Conservation (phyloP, 2,797 vertebrate species). For the Paratrypauchen microcephalus region DNA sequence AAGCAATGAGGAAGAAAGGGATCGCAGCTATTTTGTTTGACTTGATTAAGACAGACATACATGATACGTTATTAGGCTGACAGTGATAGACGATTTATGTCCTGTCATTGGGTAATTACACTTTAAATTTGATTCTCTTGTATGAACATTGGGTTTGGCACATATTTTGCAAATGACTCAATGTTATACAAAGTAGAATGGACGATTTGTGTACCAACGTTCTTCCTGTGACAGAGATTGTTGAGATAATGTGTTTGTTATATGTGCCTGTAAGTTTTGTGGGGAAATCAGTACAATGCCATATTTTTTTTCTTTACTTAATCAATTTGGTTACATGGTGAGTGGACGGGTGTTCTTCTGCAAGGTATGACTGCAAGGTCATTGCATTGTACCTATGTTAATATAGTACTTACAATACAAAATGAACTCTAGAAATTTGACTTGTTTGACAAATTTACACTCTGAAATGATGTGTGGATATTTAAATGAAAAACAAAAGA, state of each 20-base stretch:
- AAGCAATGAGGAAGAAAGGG: conserved; percentile 51
- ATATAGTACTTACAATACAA: background rate
- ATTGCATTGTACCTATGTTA: no score
- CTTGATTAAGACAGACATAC: conserved; percentile 38
- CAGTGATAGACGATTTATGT: conserved; percentile 44
- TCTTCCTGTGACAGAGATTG: background rate
- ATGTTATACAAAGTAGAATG: background rate
- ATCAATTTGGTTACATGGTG: background rate
- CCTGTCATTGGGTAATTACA: conserved; percentile 7
- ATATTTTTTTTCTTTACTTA: background rate
- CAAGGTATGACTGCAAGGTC: no score
- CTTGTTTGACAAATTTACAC: background rate
- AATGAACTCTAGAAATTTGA: background rate
- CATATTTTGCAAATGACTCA: conserved; percentile 33
- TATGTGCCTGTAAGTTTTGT: no score
- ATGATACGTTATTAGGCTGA: conserved; percentile 22
- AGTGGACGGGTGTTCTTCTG: no score
- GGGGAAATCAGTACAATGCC: background rate
- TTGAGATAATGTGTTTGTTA: background rate
- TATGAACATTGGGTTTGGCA: conserved; percentile 15
- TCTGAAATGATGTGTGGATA: background rate
- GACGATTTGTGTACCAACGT: background rate
- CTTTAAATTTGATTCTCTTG: conserved; percentile 10
- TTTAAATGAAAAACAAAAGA: background rate
- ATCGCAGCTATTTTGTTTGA: conserved; percentile 45